phyloP scores from a whole-genome alignment of 2,888 invertebrate species.

The Andrena camellia region DNA sequence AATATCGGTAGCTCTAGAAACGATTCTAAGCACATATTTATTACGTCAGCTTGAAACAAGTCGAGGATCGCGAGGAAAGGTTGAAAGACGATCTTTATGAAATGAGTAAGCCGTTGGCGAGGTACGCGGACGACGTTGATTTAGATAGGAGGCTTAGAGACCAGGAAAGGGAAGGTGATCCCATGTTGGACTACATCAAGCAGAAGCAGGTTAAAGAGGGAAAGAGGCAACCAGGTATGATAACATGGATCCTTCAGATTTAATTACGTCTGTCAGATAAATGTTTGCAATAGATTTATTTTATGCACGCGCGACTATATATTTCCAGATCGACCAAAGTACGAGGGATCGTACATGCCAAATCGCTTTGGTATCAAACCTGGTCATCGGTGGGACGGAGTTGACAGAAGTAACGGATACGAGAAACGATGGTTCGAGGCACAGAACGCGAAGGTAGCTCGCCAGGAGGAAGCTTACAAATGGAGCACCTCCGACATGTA shows the following conservation, averaged over 20 bases:
- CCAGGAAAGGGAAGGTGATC: slow-evolving; percentile 94
- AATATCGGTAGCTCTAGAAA: not conserved
- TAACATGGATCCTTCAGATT: not conserved
- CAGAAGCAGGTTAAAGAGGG: slow-evolving; percentile 89
- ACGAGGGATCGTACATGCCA: slow-evolving; percentile 94
- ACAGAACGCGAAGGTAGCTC: slow-evolving; percentile 90
- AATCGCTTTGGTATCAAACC: slow-evolving; percentile 97
- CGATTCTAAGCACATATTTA: not conserved
- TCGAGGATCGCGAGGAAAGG: slow-evolving; percentile 90
- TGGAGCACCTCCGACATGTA: slow-evolving; percentile 98
- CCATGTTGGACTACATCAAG: slow-evolving; percentile 95
- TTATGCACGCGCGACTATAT: not conserved
- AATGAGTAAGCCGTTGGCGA: slow-evolving; percentile 95
- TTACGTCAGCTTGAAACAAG: slow-evolving; percentile 90
- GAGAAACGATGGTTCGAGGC: slow-evolving; percentile 95
- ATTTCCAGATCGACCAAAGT: slow-evolving; percentile 88
- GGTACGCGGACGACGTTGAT: slow-evolving; percentile 95
- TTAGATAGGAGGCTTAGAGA: slow-evolving; percentile 92
- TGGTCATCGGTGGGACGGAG: slow-evolving; percentile 99
- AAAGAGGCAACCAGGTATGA: slow-evolving; percentile 86
- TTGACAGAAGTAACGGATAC: slow-evolving; percentile 98
- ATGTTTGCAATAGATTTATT: no score
- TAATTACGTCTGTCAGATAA: not conserved
- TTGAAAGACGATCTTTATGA: slow-evolving; percentile 93
- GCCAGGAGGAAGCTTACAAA: slow-evolving; percentile 94